phyloP scores from a whole-genome alignment of 2,113 vertebrate genomes.

The Podarcis muralis region DNA sequence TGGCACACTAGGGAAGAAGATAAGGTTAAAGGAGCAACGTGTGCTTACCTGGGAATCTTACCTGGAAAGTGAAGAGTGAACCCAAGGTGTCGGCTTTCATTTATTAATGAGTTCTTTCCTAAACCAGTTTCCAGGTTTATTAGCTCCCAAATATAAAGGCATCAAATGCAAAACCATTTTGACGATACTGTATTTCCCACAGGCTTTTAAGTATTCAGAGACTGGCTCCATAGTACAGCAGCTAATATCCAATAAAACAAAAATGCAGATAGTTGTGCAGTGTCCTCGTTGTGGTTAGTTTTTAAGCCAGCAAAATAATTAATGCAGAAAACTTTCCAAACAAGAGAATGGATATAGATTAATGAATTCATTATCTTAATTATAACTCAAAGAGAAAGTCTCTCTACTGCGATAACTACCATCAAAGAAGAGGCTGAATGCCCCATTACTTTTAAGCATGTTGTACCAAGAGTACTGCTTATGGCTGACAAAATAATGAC shows the following conservation, averaged over 20 bases:
- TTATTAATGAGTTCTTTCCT: background rate
- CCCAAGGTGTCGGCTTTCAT: background rate
- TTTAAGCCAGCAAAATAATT: conserved; percentile 27
- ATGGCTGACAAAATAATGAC: conserved; percentile 25
- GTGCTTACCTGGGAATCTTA: background rate
- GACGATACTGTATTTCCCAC: background rate
- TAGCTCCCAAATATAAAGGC: conserved; percentile 22
- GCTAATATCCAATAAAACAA: background rate
- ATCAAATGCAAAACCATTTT: conserved; percentile 7
- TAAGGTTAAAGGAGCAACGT: background rate
- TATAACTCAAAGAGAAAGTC: conserved; percentile 29
- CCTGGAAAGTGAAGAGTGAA: background rate
- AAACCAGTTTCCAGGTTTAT: background rate
- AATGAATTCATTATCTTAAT: conserved; percentile 28
- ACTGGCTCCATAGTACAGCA: background rate
- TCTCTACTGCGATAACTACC: conserved; percentile 20
- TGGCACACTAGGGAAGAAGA: background rate
- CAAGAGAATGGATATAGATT: background rate
- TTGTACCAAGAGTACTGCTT: conserved; percentile 12
- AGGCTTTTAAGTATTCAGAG: background rate
- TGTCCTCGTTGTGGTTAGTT: conserved; percentile 34
- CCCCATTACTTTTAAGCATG: background rate
- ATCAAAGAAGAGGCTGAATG: conserved; percentile 32
- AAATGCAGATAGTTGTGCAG: background rate
- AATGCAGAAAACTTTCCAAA: conserved; percentile 39